Evolutionary conservation across 2,113 vertebrate species (phyloP).

Genomic region (Crotalus tigris): DNA sequence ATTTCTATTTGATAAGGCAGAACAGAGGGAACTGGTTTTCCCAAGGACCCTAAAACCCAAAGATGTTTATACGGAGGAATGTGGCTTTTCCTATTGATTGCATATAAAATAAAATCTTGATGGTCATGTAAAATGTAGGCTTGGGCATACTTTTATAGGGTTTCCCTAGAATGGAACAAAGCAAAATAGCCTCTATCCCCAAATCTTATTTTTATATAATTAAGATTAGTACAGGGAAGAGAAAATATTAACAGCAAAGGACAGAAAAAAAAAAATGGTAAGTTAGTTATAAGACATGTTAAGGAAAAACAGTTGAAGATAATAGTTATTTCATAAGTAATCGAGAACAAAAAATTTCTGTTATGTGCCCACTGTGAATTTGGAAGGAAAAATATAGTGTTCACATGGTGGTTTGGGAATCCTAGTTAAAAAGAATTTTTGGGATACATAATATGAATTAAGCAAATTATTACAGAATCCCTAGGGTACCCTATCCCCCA

Average conservation of each 20-base stretch:
- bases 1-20: not conserved
- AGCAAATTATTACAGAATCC: not conserved
- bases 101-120: not conserved
- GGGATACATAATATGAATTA: not conserved
- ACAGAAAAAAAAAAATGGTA: not conserved
- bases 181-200: not conserved
- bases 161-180: not conserved
- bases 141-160: not conserved
- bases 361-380: not conserved
- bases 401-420: not conserved
- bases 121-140: not conserved
- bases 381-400: not conserved
- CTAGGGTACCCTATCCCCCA: not conserved
- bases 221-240: not conserved
- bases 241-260: not conserved
- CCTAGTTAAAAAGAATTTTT: not conserved
- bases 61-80: not conserved
- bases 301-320: not conserved
- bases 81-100: not conserved
- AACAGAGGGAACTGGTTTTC: not conserved
- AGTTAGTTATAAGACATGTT: not conserved
- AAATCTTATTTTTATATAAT: not conserved
- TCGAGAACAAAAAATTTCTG: not conserved
- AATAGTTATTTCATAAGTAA: not conserved
- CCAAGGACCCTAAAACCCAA: not conserved